These are phyloP conservation scores for Nasonia longicornis DNA, from an alignment of 1,140 invertebrate genomes.

Conservation along the genomic window DNA sequence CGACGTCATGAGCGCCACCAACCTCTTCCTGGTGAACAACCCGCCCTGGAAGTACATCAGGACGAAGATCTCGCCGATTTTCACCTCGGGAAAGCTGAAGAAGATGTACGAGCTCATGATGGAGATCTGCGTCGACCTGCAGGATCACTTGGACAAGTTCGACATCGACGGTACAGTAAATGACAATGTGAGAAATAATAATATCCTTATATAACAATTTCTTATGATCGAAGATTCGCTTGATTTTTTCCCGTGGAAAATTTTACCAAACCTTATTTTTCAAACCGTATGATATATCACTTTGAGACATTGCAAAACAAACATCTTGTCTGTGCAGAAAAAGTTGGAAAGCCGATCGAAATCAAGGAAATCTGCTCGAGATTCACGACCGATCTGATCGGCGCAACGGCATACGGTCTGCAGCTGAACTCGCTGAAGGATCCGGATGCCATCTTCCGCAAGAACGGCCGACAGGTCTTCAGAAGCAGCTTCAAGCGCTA, in stretches of 20 bases:
- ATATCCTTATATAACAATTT: too few relatives aligned
- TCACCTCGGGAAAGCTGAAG: slow-evolving; percentile 67
- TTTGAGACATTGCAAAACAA: neutral
- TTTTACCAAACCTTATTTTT: too few relatives aligned
- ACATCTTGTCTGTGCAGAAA: slow-evolving; percentile 37
- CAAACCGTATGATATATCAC: too few relatives aligned
- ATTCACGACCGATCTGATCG: slow-evolving; percentile 76
- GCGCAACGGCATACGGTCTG: slow-evolving; percentile 72
- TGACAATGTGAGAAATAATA: neutral
- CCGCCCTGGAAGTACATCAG: slow-evolving; percentile 64
- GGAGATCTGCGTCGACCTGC: slow-evolving; percentile 61
- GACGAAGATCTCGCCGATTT: slow-evolving; percentile 66
- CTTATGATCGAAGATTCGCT: too few relatives aligned
- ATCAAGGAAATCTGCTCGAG: slow-evolving; percentile 65
- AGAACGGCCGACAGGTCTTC: slow-evolving; percentile 56
- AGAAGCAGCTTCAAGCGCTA: slow-evolving; percentile 47
- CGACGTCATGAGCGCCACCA: slow-evolving; percentile 51
- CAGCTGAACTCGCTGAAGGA: slow-evolving; percentile 71
- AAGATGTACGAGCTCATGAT: slow-evolving; percentile 65
- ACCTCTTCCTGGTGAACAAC: slow-evolving; percentile 55
- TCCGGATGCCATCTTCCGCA: slow-evolving; percentile 59
- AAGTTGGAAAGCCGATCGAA: slow-evolving; percentile 52
- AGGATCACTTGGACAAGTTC: slow-evolving; percentile 14
- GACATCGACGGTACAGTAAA: slow-evolving; percentile 57
- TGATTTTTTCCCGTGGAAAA: too few relatives aligned